Base-by-base conservation (phyloP, 2,888 invertebrate genomes). In the Oscheius sp. region DNA sequence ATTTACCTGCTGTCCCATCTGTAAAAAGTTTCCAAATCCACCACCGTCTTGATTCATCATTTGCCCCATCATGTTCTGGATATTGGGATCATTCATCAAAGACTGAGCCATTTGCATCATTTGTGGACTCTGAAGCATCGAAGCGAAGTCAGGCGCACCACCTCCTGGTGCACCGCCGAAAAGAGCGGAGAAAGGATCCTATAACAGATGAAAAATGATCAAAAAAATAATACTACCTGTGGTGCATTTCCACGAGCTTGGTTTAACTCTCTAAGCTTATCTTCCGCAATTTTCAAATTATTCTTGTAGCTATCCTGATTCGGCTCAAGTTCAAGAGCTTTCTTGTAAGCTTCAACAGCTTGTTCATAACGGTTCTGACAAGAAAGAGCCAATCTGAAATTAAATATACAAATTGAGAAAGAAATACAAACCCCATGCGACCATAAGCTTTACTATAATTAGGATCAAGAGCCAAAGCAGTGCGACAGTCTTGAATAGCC, bases 291-390 rank as follows among this genome's bases (percentile, higher is more conserved):
- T 80, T 77, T 77, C 65, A 79, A 62, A 41, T 95, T 95, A 86
- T 92, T 92, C 74, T 91, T 90, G 87, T 94, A 95, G 80, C 92
- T 93, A 73, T 92, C 92, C 87, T 96, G 97, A 47, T 91, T 91
- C 0, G 97, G 95, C 85, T 98, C 97, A 74, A 95, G 88, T 85
- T 93, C 91, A 38, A 93, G 88, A 1, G 97, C 97, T 82, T 92
- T 92, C 73, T 91, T 90, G 87, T 94, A 97, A 14, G 94, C 92
- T 63, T 91, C 90, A 71, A 91, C 91, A 0, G 97, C 95, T 85
- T 94, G 92, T 68, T 91, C 90, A 86, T 92, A 92, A 78, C 92
- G 91, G 71, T 92, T 91, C 72, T 95, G 88, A 85, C 92, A 92
- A 0, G 93, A 91, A 82, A 93, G 92, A 0, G 95, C 94, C 65